A percentile compares a stretch with the other conserved stretches of the same genome.
Conservation (phyloP, 2,113 vertebrate species). For the Nerophis lumbriciformis region DNA sequence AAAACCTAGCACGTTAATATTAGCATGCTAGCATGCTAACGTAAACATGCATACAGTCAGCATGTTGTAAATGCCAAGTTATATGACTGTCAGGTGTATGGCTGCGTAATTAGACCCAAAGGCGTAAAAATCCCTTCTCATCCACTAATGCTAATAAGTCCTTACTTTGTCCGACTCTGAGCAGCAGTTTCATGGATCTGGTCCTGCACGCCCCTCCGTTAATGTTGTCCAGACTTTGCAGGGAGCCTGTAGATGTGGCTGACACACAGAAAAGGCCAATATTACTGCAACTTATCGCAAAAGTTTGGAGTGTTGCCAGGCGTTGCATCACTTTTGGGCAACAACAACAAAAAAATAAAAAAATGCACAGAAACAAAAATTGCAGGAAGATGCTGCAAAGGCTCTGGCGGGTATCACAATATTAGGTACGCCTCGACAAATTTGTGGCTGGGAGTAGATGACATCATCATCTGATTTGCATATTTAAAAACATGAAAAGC, state of each 20-base stretch:
- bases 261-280: slow-evolving; percentile 18
- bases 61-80: too few relatives aligned
- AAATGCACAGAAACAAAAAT: slow-evolving; percentile 17
- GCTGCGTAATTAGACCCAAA: too few relatives aligned
- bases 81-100: too few relatives aligned
- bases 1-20: too few relatives aligned
- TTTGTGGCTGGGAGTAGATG: not conserved
- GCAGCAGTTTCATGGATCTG: slow-evolving; percentile 97
- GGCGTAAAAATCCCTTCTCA: not conserved
- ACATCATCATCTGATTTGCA: not conserved
- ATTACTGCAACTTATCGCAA: not conserved
- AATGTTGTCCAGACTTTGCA: slow-evolving; percentile 90
- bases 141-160: slow-evolving; percentile 8
- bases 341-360: slow-evolving; percentile 2
- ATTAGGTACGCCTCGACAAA: not conserved
- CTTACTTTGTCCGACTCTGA: slow-evolving; percentile 98
- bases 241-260: slow-evolving; percentile 93
- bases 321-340: slow-evolving; percentile 27
- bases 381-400: not conserved
- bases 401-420: not conserved
- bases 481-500: not conserved
- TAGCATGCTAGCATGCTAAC: too few relatives aligned
- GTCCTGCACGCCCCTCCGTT: slow-evolving; percentile 90
- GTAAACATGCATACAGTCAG: too few relatives aligned
- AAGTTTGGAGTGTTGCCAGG: slow-evolving; percentile 15